Conservation (phyloP, 2,888 invertebrate species). For the Meteorus cinctellus region DNA sequence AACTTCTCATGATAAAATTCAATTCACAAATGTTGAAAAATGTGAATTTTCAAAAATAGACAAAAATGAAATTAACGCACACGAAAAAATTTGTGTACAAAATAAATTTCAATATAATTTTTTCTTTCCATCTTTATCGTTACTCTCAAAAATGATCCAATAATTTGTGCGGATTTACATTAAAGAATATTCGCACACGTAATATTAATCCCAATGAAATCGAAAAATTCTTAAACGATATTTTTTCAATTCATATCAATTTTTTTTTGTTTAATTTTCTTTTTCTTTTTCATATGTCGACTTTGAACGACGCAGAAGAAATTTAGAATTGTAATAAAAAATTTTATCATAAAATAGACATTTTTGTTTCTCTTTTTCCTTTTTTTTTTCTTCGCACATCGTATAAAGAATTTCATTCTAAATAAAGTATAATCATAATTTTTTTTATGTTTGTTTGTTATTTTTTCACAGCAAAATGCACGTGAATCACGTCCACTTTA, state of each 20-base stretch:
- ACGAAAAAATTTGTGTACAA: constrained; percentile 45
- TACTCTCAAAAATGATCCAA: constrained; percentile 42
- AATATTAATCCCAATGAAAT: constrained; percentile 35
- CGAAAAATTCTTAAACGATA: constrained; percentile 39
- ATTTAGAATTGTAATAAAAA: constrained; percentile 58
- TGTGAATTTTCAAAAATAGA: constrained; percentile 30
- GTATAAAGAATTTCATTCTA: constrained; percentile 22
- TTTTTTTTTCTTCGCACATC: not conserved
- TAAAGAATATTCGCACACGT: constrained; percentile 12
- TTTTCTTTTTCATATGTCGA: constrained; percentile 42
- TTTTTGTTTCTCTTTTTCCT: constrained; percentile 21
- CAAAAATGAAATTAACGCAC: constrained; percentile 47
- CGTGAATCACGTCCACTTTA: not conserved
- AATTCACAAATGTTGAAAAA: not conserved
- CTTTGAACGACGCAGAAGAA: constrained; percentile 46
- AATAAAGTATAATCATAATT: constrained; percentile 21
- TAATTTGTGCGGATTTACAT: too few species aligned
- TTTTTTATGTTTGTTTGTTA: constrained; percentile 9
- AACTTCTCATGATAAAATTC: not conserved
- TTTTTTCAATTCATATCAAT: constrained; percentile 41
- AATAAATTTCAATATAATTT: constrained; percentile 43
- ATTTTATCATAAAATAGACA: constrained; percentile 31
- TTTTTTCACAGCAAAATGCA: constrained; percentile 27
- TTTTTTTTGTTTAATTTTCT: constrained; percentile 15
- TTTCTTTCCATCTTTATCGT: constrained; percentile 31